phyloP scores from a whole-genome alignment of 1,140 invertebrate species.

The Drosophila repletoides region DNA sequence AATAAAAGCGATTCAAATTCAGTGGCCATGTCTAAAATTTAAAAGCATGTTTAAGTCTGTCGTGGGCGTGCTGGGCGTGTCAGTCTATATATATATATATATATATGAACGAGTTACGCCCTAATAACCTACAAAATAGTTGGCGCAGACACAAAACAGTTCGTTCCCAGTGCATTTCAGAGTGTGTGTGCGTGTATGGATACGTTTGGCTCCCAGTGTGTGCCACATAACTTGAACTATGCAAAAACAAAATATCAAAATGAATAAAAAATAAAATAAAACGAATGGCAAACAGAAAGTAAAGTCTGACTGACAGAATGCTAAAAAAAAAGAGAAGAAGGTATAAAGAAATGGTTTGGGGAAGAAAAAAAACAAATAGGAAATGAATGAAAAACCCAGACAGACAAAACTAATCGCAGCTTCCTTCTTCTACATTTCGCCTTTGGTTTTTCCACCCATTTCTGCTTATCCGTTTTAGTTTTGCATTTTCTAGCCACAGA shows the following conservation, averaged over 20 bases:
- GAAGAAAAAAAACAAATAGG: neutral
- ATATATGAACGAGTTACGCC: constrained; percentile 68
- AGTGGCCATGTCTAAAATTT: constrained; percentile 50
- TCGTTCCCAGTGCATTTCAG: constrained; percentile 1
- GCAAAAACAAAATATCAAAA: constrained; percentile 69
- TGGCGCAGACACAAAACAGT: constrained; percentile 67
- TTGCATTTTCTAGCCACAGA: constrained; percentile 30
- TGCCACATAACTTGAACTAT: constrained; percentile 63
- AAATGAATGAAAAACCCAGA: constrained; percentile 2
- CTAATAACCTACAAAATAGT: constrained; percentile 80
- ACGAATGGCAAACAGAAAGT: constrained; percentile 23
- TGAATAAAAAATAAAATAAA: constrained; percentile 34
- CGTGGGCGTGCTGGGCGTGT: constrained; percentile 19
- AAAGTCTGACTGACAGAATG: constrained; percentile 25
- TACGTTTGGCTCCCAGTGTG: neutral
- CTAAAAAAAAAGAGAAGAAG: neutral
- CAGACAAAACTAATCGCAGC: constrained; percentile 57
- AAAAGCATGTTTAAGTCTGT: constrained; percentile 54
- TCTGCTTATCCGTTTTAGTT: constrained; percentile 41
- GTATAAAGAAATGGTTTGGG: neutral
- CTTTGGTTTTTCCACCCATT: constrained; percentile 18
- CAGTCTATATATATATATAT: constrained; percentile 46
- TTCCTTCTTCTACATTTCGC: constrained; percentile 40
- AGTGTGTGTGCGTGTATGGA: constrained; percentile 1
- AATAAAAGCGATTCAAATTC: constrained; percentile 20